Percentiles rank a stretch among this genome's conserved stretches.
These are phyloP conservation scores for Drosophila macrothrix DNA, from an alignment of 2,888 invertebrate genomes.

Conservation along the genomic window DNA sequence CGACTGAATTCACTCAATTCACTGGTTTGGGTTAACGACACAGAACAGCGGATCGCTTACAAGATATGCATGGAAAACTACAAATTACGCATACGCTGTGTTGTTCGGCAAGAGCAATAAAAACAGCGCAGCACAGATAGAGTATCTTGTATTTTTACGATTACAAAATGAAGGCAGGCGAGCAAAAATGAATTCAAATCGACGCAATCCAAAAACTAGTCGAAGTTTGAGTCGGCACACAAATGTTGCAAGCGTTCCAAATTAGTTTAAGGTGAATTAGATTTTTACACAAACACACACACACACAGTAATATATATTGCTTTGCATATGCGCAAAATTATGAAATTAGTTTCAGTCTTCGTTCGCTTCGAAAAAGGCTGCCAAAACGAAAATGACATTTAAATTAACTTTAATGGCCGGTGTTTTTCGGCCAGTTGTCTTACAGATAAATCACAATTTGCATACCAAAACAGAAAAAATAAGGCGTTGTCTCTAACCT, in stretches of 20 bases:
- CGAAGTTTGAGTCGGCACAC: constrained; percentile 35
- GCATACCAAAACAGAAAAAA: constrained; percentile 12
- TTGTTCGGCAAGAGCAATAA: constrained; percentile 46
- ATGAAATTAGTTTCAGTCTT: constrained; percentile 67
- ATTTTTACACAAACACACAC: constrained; percentile 50
- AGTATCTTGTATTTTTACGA: constrained; percentile 58
- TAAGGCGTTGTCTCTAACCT: constrained; percentile 4
- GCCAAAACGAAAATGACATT: constrained; percentile 73
- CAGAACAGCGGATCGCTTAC: constrained; percentile 44
- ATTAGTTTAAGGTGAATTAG: constrained; percentile 75
- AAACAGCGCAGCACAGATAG: constrained; percentile 42
- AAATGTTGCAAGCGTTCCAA: constrained; percentile 52
- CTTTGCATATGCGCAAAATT: constrained; percentile 62
- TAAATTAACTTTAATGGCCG: constrained; percentile 63
- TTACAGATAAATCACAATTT: constrained; percentile 14
- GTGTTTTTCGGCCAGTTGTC: constrained; percentile 17
- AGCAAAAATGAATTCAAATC: constrained; percentile 43
- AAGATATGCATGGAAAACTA: constrained; percentile 77
- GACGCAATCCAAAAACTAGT: constrained; percentile 34
- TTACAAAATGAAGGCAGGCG: constrained; percentile 54
- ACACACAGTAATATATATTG: constrained; percentile 9
- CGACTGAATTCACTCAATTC: constrained; percentile 31
- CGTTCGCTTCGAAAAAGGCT: constrained; percentile 46
- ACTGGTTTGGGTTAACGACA: constrained; percentile 51
- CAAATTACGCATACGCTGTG: constrained; percentile 76